These are phyloP conservation scores for Cynopterus brachyotis DNA, from an alignment of 2,113 vertebrate species.

Conservation along the genomic window DNA sequence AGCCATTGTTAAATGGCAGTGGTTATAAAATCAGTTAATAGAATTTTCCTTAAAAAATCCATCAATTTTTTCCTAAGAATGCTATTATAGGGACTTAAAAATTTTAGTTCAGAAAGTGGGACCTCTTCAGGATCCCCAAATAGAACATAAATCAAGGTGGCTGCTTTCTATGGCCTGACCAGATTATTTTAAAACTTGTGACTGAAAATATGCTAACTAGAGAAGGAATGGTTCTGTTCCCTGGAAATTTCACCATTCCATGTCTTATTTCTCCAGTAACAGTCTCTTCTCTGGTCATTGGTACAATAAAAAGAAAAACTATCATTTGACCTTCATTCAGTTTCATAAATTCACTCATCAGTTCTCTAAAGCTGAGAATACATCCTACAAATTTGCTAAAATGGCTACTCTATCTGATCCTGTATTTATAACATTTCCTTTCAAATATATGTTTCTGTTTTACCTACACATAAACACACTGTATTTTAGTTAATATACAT, in stretches of 20 bases:
- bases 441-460: not conserved
- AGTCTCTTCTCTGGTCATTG: not conserved
- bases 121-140: not conserved
- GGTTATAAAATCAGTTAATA: not conserved
- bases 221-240: not conserved
- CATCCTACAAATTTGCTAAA: not conserved
- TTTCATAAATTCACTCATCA: not conserved
- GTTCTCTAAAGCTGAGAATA: not conserved
- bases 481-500: not conserved
- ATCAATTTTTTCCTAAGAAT: not conserved
- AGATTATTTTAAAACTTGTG: not conserved
- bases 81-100: not conserved
- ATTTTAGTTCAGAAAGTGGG: not conserved
- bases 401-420: not conserved
- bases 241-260: not conserved
- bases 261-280: not conserved
- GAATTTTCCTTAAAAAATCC: not conserved
- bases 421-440: not conserved
- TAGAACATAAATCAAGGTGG: rapidly evolving
- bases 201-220: not conserved
- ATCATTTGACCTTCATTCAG: not conserved
- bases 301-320: not conserved
- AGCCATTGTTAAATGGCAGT: not conserved
- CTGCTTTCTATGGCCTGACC: not conserved
- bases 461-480: not conserved